phyloP scores from a whole-genome alignment of 2,888 invertebrate genomes.

The Zaprionus obscuricornis region DNA sequence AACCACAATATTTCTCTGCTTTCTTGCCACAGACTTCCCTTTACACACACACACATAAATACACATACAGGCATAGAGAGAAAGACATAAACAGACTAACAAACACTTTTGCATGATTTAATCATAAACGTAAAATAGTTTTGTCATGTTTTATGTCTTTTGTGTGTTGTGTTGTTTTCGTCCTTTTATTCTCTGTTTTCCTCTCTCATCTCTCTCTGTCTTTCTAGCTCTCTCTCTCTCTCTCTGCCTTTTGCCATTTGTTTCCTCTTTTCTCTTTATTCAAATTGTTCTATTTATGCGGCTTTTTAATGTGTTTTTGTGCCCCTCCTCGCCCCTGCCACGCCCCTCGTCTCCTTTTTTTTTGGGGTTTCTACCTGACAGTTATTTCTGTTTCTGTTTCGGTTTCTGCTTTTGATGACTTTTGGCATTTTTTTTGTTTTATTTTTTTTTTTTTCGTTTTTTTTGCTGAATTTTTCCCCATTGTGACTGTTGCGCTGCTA shows the following conservation, averaged over 20 bases:
- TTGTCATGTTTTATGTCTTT: conserved; percentile 59
- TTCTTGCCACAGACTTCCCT: background rate
- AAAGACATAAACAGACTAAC: no score
- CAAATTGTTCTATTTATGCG: conserved; percentile 46
- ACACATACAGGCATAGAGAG: background rate
- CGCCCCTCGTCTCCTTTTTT: conserved; percentile 18
- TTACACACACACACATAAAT: conserved; percentile 4
- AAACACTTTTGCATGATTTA: conserved; percentile 63
- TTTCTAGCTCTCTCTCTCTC: background rate
- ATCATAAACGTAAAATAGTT: conserved; percentile 75
- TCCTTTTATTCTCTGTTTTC: no score
- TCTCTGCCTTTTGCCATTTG: no score
- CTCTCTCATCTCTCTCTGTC: background rate
- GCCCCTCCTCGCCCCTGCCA: no score
- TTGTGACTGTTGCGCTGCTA: conserved; percentile 7
- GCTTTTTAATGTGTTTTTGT: conserved; percentile 47
- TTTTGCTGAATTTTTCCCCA: conserved; percentile 43
- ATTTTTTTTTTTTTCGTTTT: conserved; percentile 29
- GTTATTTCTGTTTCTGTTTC: conserved; percentile 25
- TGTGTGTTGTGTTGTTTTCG: no score
- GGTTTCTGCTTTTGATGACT: conserved; percentile 52
- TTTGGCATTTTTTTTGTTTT: conserved; percentile 57
- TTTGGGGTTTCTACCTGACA: conserved; percentile 1
- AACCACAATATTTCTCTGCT: no score
- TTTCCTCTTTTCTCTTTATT: conserved; percentile 21